Evolutionary conservation across 2,113 vertebrate genomes (phyloP).

Genomic region (Mungos mungo): DNA sequence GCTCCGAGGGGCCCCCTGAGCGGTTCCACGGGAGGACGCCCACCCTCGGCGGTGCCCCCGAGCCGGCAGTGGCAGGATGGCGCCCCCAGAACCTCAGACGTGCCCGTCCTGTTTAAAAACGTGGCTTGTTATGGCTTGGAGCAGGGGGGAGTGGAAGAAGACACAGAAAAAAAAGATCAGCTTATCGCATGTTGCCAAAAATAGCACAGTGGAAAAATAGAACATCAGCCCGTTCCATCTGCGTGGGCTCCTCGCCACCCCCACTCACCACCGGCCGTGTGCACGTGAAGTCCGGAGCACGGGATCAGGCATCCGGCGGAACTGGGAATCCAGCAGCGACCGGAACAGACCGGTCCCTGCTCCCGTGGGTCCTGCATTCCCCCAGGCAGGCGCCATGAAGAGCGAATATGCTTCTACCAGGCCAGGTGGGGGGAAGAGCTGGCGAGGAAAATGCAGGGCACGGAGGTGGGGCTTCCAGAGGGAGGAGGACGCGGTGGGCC

Average conservation of each 20-base stretch:
- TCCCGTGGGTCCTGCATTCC: rapidly evolving
- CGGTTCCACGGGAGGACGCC: rapidly evolving
- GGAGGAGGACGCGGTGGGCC: neutral
- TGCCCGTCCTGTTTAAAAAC: neutral
- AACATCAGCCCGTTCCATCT: too few species aligned
- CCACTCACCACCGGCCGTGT: rapidly evolving
- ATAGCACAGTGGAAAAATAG: too few species aligned
- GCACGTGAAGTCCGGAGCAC: rapidly evolving
- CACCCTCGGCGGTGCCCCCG: rapidly evolving
- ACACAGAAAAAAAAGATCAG: neutral
- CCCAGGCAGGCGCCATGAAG: rapidly evolving
- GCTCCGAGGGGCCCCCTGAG: rapidly evolving
- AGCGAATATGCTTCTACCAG: rapidly evolving
- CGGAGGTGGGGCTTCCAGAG: neutral
- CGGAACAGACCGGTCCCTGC: rapidly evolving
- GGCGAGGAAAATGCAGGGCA: neutral
- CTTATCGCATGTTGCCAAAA: neutral
- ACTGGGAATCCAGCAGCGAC: neutral
- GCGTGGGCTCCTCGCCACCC: rapidly evolving
- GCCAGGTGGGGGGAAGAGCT: neutral
- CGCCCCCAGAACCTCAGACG: rapidly evolving
- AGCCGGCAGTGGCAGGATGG: rapidly evolving
- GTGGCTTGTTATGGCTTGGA: rapidly evolving
- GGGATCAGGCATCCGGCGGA: rapidly evolving
- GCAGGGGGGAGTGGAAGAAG: neutral